A percentile compares a stretch with the other conserved stretches of the same genome.
Conservation (phyloP, 2,888 invertebrate genomes). For the Aphodius sticticus region DNA sequence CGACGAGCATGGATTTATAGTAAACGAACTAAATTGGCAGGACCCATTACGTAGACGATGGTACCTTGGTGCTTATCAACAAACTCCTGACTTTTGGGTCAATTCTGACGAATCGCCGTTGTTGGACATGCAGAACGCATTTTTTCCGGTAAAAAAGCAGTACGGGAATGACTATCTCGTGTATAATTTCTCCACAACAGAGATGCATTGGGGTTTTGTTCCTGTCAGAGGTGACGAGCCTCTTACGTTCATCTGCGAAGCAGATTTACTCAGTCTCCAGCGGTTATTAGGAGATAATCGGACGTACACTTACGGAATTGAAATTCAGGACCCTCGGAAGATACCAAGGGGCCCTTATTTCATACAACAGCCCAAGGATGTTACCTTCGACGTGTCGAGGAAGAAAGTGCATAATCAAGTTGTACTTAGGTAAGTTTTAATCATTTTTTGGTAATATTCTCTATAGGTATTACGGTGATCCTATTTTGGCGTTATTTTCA, state of each 20-base stretch:
- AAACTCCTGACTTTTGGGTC: conserved; percentile 78
- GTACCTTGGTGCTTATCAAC: conserved; percentile 84
- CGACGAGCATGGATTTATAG: conserved; percentile 88
- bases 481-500: no score
- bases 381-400: conserved; percentile 82
- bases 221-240: conserved; percentile 80
- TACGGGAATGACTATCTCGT: conserved; percentile 77
- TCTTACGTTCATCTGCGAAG: conserved; percentile 88
- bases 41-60: conserved; percentile 89
- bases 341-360: conserved; percentile 91
- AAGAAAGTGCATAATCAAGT: conserved; percentile 77
- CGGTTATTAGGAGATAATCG: conserved; percentile 78
- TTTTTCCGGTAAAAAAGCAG: conserved; percentile 71
- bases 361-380: conserved; percentile 82
- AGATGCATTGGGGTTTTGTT: conserved; percentile 86
- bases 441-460: conserved; percentile 17
- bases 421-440: conserved; percentile 65
- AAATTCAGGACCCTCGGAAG: conserved; percentile 79
- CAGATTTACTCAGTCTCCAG: conserved; percentile 75
- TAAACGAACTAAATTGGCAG: conserved; percentile 79
- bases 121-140: conserved; percentile 81
- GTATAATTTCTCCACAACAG: conserved; percentile 76
- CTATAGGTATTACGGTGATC: neutral
- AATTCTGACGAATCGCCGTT: conserved; percentile 88
- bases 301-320: conserved; percentile 85